Evolutionary conservation across 1,140 invertebrate species (phyloP), one percentile per base, ranked within the genome.

Genomic region (Kradibia gibbosae): DNA sequence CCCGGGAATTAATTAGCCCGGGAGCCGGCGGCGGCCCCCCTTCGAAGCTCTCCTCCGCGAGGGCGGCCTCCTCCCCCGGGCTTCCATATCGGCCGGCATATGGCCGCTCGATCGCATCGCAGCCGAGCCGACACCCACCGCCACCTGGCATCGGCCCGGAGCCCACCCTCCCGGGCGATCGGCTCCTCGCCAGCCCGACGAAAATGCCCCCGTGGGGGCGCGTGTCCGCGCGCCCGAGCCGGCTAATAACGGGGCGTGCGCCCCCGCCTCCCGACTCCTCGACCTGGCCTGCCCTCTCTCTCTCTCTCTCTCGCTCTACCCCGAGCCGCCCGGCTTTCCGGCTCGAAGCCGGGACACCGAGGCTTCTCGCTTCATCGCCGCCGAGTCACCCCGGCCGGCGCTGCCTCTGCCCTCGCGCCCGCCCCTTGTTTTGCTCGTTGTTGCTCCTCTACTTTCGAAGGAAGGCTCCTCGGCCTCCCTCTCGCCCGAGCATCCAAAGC

Each of bases 1-100:
- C 82, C 86, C 85, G 87, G 86, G 88, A 90, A 91, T 91, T 91
- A 91, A 91, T 91, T 91, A 91, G 89, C 85, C 85, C 86, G 15
- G 70, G 70, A 17, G 20, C 5, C 17, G 15, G 0, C 85, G 83
- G 78, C 83, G 71, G 83, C 85, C 85, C 87, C 87, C 89, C 89
- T 87, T 86, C 79, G 86, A 87, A 88, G 87, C 85, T 39, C 62
- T 39, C 34, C 62, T 67, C 34, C 17, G 62, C n/a, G 8, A 3
- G 0, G 42, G 22, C 70, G 5, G n/a, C n/a, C n/a, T n/a, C n/a
- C n/a, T n/a, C n/a, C n/a, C n/a, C n/a, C n/a, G n/a, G n/a, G n/a
- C n/a, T n/a, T n/a, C n/a, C n/a, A n/a, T n/a, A n/a, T n/a, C n/a
- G n/a, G n/a, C n/a, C 83, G 87, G 88, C 90, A 91, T 91, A 90